phyloP scores from a whole-genome alignment of 2,797 vertebrate genomes.

The Leptoclinus maculatus region DNA sequence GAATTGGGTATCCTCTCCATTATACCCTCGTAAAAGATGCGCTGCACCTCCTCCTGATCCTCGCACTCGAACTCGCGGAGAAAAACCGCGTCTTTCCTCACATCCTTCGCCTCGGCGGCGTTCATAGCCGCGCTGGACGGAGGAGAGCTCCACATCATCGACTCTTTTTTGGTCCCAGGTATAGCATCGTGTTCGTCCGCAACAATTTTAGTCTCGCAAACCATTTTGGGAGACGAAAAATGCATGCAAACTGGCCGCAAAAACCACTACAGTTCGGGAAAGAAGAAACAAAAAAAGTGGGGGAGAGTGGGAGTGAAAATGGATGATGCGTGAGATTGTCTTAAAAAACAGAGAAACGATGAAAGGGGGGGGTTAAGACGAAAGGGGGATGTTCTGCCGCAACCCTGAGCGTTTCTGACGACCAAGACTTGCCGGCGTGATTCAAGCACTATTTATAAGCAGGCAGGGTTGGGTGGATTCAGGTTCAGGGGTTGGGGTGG shows the following conservation, averaged over 20 bases:
- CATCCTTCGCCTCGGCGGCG: slow-evolving; percentile 80
- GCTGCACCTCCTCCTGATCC: slow-evolving; percentile 91
- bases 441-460: slow-evolving; percentile 91
- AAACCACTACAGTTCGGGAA: slow-evolving; percentile 63
- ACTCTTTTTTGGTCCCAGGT: slow-evolving; percentile 91
- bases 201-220: slow-evolving; percentile 99
- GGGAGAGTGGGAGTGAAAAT: slow-evolving; percentile 46
- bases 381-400: slow-evolving; percentile 81
- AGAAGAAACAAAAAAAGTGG: no score
- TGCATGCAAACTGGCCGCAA: slow-evolving; percentile 91
- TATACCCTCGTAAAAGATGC: slow-evolving; percentile 97
- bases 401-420: slow-evolving; percentile 87
- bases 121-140: slow-evolving; percentile 68
- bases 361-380: slow-evolving; percentile 73
- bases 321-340: slow-evolving; percentile 67
- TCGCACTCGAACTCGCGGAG: slow-evolving; percentile 93
- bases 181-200: slow-evolving; percentile 94
- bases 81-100: slow-evolving; percentile 83
- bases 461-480: slow-evolving; percentile 81
- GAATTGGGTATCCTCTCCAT: slow-evolving; percentile 97
- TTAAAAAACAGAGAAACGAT: slow-evolving; percentile 80
- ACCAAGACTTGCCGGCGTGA: slow-evolving; percentile 88
- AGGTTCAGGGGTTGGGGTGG: slow-evolving; percentile 86
- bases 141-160: slow-evolving; percentile 90
- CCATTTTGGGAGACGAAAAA: slow-evolving; percentile 97